phyloP scores from a whole-genome alignment of 2,797 vertebrate species.

The Xenops minutus region DNA sequence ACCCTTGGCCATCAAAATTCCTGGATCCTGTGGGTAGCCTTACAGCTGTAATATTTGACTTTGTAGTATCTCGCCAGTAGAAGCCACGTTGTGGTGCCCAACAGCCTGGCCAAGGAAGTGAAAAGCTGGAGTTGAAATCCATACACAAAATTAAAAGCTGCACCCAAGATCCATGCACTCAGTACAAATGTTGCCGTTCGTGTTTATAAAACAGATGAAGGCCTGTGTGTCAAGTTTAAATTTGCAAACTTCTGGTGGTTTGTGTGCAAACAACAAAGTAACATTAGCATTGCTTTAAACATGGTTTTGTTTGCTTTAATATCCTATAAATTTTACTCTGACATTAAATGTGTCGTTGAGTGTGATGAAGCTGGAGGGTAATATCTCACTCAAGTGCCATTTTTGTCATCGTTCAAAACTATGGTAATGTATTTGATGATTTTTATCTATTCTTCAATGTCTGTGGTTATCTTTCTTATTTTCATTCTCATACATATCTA shows the following conservation, averaged over 20 bases:
- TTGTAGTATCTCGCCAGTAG: neutral
- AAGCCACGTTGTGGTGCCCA: neutral
- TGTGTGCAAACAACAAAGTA: constrained; percentile 19
- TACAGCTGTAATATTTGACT: neutral
- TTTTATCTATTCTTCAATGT: constrained; percentile 35
- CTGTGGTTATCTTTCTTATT: constrained; percentile 44
- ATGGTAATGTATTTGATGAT: constrained; percentile 32
- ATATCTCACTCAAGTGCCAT: constrained; percentile 12
- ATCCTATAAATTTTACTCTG: neutral
- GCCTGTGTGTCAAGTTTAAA: neutral
- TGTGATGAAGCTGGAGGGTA: constrained; percentile 37
- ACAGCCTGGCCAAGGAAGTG: neutral
- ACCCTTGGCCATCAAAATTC: neutral
- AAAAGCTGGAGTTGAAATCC: neutral
- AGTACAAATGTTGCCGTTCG: neutral
- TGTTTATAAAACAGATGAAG: neutral
- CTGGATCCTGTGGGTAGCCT: neutral
- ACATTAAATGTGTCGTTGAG: constrained; percentile 2
- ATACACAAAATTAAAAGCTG: neutral
- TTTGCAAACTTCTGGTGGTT: constrained; percentile 14
- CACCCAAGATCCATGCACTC: neutral
- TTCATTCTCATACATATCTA: constrained; percentile 46
- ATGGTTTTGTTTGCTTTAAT: constrained; percentile 43
- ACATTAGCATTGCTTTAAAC: constrained; percentile 23
- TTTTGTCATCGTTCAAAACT: constrained; percentile 43